phyloP scores from a whole-genome alignment of 2,888 invertebrate species.

The Aphodius sticticus region DNA sequence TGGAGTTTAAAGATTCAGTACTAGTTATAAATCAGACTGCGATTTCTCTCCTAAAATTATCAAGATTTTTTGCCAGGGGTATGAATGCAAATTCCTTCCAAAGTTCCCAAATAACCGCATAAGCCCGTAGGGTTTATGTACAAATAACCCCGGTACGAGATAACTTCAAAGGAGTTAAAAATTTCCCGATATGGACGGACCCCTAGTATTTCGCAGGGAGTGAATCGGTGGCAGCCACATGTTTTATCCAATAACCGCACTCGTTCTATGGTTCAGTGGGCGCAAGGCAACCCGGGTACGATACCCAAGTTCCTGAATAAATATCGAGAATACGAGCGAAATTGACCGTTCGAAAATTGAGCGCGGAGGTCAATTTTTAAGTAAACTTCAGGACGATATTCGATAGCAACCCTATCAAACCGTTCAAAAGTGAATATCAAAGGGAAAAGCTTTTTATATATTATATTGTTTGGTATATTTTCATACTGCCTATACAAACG shows the following conservation, averaged over 20 bases:
- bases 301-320: constrained; percentile 24
- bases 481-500: too few species aligned
- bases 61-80: background rate
- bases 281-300: background rate
- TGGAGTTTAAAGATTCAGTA: too few species aligned
- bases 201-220: background rate
- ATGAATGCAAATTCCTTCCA: background rate
- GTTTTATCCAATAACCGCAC: background rate
- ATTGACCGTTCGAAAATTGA: constrained; percentile 30
- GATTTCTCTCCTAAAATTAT: background rate
- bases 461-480: too few species aligned
- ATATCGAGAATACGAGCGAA: constrained; percentile 25
- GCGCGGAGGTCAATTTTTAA: constrained; percentile 32
- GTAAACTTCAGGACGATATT: constrained; percentile 16
- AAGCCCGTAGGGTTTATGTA: background rate
- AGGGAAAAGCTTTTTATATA: background rate
- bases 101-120: background rate
- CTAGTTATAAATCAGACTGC: too few species aligned
- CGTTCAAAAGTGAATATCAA: background rate
- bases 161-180: background rate
- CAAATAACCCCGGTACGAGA: background rate
- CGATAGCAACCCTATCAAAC: background rate
- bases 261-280: background rate
- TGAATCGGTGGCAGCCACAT: constrained; percentile 4
- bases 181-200: background rate